Conservation (phyloP, 2,888 invertebrate species). For the Conchocele bisecta region DNA sequence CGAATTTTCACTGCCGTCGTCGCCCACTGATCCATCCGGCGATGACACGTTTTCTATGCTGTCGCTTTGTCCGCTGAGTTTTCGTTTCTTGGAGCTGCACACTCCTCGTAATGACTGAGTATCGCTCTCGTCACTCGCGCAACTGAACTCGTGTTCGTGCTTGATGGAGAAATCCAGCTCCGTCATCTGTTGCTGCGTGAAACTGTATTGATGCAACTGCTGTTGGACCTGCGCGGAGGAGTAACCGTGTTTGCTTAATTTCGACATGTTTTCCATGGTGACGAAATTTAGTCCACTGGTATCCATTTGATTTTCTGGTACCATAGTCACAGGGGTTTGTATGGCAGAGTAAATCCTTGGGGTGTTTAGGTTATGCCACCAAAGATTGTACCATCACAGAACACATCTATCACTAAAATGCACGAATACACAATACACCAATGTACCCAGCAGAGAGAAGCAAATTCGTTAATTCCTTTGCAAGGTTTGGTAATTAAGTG, state of each 20-base stretch:
- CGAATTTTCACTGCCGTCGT: constrained; percentile 36
- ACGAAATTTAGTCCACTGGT: constrained; percentile 19
- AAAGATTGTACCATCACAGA: no score
- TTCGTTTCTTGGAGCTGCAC: constrained; percentile 46
- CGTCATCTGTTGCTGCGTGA: constrained; percentile 30
- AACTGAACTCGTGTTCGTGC: constrained; percentile 41
- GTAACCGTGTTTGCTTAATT: constrained; percentile 21
- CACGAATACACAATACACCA: no score
- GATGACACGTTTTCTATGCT: constrained; percentile 62
- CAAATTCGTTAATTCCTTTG: no score
- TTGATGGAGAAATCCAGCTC: constrained; percentile 52
- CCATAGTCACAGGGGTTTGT: no score
- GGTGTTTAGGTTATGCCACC: no score
- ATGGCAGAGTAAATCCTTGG: no score
- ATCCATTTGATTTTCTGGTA: no score
- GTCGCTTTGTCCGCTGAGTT: constrained; percentile 55
- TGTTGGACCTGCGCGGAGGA: constrained; percentile 29
- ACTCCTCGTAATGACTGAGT: constrained; percentile 44
- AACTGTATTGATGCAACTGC: constrained; percentile 35
- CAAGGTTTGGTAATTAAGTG: no score
- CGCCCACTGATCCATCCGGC: constrained; percentile 42
- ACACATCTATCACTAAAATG: no score
- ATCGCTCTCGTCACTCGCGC: constrained; percentile 54
- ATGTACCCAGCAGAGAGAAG: no score
- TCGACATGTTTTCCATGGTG: constrained; percentile 30